Conservation (phyloP, 2,797 vertebrate species). For the Takifugu ocellatus region DNA sequence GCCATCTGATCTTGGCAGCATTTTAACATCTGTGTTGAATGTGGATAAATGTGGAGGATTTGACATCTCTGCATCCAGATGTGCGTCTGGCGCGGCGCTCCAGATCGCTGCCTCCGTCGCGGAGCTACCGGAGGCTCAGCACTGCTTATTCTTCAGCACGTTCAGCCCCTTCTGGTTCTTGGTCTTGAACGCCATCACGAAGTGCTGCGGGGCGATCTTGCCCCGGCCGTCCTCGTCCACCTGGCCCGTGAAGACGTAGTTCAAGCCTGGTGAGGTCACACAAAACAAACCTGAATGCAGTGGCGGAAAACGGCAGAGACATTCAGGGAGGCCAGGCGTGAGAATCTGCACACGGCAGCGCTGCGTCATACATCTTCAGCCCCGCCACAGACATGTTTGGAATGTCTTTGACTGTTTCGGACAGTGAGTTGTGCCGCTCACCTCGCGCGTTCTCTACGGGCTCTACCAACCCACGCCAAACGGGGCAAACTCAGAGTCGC, state of each 20-base stretch:
- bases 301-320: conserved; percentile 75
- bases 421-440: conserved; percentile 70
- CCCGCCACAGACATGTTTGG: conserved; percentile 51
- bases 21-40: conserved; percentile 10
- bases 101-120: conserved; percentile 31
- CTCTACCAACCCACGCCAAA: conserved; percentile 22
- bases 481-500: conserved; percentile 70
- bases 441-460: conserved; percentile 25
- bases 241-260: conserved; percentile 97
- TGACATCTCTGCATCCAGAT: neutral
- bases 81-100: conserved; percentile 2
- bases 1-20: conserved; percentile 2
- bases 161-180: conserved; percentile 92
- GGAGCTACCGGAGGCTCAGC: conserved; percentile 67
- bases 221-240: conserved; percentile 90
- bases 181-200: conserved; percentile 89
- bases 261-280: conserved; percentile 86
- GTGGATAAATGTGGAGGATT: conserved; percentile 1
- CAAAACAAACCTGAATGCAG: conserved; percentile 82
- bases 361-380: conserved; percentile 52
- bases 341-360: conserved; percentile 52
- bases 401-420: conserved; percentile 33
- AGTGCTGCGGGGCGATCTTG: conserved; percentile 88
- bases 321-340: conserved; percentile 73
- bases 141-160: conserved; percentile 86